These are phyloP conservation scores for Dendrolimus punctatus DNA, from an alignment of 1,140 invertebrate genomes.

Conservation along the genomic window DNA sequence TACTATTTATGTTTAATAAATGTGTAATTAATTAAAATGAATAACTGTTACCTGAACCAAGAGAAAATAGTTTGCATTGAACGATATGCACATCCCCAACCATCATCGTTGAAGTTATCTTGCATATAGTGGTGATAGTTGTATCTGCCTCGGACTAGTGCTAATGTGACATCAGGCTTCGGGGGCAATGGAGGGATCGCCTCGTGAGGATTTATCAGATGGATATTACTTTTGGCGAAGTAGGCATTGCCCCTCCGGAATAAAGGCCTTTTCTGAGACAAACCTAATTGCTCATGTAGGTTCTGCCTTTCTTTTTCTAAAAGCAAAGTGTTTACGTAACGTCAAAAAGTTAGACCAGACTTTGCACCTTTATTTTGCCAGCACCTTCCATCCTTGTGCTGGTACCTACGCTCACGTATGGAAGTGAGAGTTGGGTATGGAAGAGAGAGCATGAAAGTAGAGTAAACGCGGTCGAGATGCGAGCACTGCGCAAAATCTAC, in stretches of 20 bases:
- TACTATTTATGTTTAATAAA: too few relatives aligned
- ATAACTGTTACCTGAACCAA: constrained; percentile 85
- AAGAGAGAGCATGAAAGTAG: too few relatives aligned
- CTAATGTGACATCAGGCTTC: constrained; percentile 44
- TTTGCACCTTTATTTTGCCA: too few relatives aligned
- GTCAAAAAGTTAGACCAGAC: too few relatives aligned
- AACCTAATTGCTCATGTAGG: constrained; percentile 79
- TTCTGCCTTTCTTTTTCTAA: constrained; percentile 75
- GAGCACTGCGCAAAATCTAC: too few relatives aligned
- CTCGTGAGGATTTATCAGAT: constrained; percentile 83
- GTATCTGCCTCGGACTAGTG: constrained; percentile 89
- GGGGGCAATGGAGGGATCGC: constrained; percentile 20
- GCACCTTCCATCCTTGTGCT: too few relatives aligned
- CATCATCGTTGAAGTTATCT: constrained; percentile 94
- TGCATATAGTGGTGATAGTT: constrained; percentile 98
- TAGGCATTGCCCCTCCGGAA: constrained; percentile 81
- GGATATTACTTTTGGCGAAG: constrained; percentile 69
- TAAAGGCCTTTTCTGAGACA: constrained; percentile 78
- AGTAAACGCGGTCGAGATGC: too few relatives aligned
- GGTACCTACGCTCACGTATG: too few relatives aligned
- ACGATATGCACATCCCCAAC: constrained; percentile 99
- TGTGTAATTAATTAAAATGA: constrained; percentile 1
- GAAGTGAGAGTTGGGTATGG: too few relatives aligned
- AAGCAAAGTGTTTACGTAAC: constrained; percentile 6
- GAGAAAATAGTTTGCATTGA: constrained; percentile 97